phyloP scores from a whole-genome alignment of 2,888 invertebrate genomes.

The Himalopsyche tibetana region DNA sequence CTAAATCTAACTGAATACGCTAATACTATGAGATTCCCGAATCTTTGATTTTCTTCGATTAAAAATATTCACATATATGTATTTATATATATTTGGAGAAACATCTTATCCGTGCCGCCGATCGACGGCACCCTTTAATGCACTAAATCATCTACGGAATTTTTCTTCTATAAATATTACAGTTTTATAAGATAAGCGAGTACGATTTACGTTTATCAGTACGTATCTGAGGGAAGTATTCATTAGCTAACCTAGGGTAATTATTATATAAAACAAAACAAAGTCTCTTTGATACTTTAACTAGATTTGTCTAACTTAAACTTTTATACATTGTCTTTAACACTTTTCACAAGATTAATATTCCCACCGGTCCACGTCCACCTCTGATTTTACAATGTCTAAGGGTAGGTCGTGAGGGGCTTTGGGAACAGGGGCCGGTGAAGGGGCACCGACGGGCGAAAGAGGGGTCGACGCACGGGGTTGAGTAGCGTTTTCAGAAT shows the following conservation, averaged over 20 bases:
- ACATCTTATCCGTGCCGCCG: neutral
- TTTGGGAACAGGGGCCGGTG: conserved; percentile 67
- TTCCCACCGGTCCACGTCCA: conserved; percentile 81
- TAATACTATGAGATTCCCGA: conserved; percentile 58
- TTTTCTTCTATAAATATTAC: conserved; percentile 59
- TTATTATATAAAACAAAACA: conserved; percentile 64
- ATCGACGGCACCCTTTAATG: conserved; percentile 50
- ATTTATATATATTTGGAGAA: conserved; percentile 8
- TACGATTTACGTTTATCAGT: conserved; percentile 66
- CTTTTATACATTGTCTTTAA: conserved; percentile 51
- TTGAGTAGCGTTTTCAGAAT: conserved; percentile 72
- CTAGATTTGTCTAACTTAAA: conserved; percentile 65
- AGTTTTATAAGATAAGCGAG: conserved; percentile 64
- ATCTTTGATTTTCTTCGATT: conserved; percentile 59
- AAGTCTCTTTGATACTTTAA: conserved; percentile 65
- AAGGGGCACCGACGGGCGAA: conserved; percentile 64
- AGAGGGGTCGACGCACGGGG: conserved; percentile 70
- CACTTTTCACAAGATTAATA: conserved; percentile 70
- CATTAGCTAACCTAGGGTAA: conserved; percentile 58
- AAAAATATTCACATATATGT: conserved; percentile 60
- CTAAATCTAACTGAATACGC: conserved; percentile 52
- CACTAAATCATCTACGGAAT: conserved; percentile 62
- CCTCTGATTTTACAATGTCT: conserved; percentile 76
- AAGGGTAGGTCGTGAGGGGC: conserved; percentile 72
- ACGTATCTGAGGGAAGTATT: conserved; percentile 65